Evolutionary conservation across 2,888 invertebrate species (phyloP).

Genomic region (Mimachlamys varia): DNA sequence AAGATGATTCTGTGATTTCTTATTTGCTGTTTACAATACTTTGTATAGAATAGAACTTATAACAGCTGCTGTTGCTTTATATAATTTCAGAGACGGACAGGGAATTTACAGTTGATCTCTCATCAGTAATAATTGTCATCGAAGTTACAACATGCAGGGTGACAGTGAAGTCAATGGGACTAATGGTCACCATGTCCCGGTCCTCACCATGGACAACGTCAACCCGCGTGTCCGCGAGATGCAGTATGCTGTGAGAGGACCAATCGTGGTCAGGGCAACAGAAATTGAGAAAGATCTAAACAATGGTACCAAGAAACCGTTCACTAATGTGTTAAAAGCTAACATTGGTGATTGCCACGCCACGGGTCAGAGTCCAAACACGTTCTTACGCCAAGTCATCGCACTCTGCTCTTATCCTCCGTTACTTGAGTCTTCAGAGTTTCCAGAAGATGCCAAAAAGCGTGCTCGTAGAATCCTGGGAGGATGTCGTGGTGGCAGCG

Average conservation of each 20-base stretch:
- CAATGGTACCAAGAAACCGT: constrained; percentile 86
- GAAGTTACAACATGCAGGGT: neutral
- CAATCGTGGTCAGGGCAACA: constrained; percentile 94
- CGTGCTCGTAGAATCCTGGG: constrained; percentile 86
- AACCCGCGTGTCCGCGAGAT: constrained; percentile 94
- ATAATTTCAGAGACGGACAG: neutral
- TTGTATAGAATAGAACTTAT: too few relatives aligned
- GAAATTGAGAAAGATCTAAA: constrained; percentile 94
- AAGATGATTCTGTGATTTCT: too few relatives aligned
- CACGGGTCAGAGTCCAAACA: constrained; percentile 97
- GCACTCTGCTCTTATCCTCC: constrained; percentile 89
- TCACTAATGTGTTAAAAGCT: constrained; percentile 95
- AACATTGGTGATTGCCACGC: constrained; percentile 99
- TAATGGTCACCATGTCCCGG: constrained; percentile 50
- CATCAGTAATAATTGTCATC: neutral
- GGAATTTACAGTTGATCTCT: neutral
- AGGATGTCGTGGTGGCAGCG: constrained; percentile 90
- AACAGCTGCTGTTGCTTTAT: too few relatives aligned
- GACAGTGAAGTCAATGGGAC: constrained; percentile 31
- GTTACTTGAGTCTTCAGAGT: constrained; percentile 86
- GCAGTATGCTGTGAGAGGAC: constrained; percentile 99
- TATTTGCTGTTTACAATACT: too few relatives aligned
- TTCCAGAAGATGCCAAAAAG: constrained; percentile 92
- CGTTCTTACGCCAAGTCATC: constrained; percentile 95
- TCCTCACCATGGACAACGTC: constrained; percentile 88